Evolutionary conservation across 2,797 vertebrate species (phyloP), one percentile per base, ranked within the genome.

Genomic region (Rhadinocentrus ornatus): DNA sequence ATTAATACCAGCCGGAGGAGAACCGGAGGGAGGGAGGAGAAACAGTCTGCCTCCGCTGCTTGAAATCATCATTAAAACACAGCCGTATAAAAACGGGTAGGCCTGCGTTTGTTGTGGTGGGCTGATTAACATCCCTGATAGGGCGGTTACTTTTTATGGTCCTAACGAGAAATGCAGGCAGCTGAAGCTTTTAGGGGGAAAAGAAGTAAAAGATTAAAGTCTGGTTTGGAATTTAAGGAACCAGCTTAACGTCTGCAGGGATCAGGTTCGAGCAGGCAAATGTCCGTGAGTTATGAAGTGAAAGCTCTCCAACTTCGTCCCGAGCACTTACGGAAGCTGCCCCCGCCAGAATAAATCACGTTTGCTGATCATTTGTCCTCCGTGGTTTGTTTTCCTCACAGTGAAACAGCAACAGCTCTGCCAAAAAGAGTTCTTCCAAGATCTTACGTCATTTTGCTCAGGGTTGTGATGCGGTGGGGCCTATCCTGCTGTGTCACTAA

Each of bases 131-230:
- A 20, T 68, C 71, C 1, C 35, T 84, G 77, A 90, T 81, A 58
- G 61, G 63, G 53, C 72, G 4, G 41, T 73, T 77, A 55, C 37
- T 4, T 75, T 87, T 78, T 55, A 80, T 41, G 35, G 73, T 1
- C 69, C 62, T 63, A 77, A 91, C 77, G 81, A 74, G 79, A 77
- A 78, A 77, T 0, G 50, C 84, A 85, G 82, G 50, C 71, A 29
- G 27, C 46, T 0, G 62, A 57, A 24, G 54, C 26, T 7, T 4
- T 24, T 3, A 53, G 70, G 39, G 60, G 39, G 70, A 58, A 53
- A 12, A 32, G 10, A 57, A 62, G 0, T 6, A 44, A 8, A 24
- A 8, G 39, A 16, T 70, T 58, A 22, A 1, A 7, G 20, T 2
- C 41, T 20, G 12, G 29, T 37, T 13, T 27, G 9, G 24, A 55